Evolutionary conservation across 2,888 invertebrate species (phyloP).

Genomic region (Ennomos fuscantarius): DNA sequence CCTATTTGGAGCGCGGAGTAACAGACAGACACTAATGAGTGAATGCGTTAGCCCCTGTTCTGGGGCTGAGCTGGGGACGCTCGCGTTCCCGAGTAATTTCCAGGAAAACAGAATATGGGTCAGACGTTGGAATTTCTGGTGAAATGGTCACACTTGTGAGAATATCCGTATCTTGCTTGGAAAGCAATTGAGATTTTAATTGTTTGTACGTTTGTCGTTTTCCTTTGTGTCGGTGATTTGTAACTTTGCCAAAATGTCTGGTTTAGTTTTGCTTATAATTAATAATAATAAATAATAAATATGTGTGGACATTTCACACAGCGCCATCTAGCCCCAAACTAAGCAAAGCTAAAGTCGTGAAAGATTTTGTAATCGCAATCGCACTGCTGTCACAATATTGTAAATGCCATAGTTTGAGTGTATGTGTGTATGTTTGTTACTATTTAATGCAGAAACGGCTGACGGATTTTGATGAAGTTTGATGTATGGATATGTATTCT

Average conservation of each 20-base stretch:
- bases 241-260: constrained; percentile 9
- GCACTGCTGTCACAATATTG: too few relatives aligned
- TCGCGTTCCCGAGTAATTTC: constrained; percentile 48
- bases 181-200: constrained; percentile 9
- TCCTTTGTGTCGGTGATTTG: neutral
- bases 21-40: constrained; percentile 68
- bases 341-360: too few relatives aligned
- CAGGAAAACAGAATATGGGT: constrained; percentile 61
- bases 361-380: too few relatives aligned
- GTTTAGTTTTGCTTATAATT: neutral
- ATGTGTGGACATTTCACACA: too few relatives aligned
- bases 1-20: constrained; percentile 57
- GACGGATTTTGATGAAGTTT: too few relatives aligned
- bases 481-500: too few relatives aligned
- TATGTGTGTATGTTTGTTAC: too few relatives aligned
- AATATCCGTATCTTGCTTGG: constrained; percentile 5
- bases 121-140: constrained; percentile 37
- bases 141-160: constrained; percentile 13
- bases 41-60: constrained; percentile 38
- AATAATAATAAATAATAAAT: too few relatives aligned
- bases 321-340: too few relatives aligned
- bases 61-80: constrained; percentile 50
- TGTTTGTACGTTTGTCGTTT: constrained; percentile 1
- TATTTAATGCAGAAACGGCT: too few relatives aligned
- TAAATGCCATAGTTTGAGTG: too few relatives aligned